These are phyloP conservation scores for Sapajus apella DNA, from an alignment of 2,113 vertebrate genomes.

Conservation along the genomic window DNA sequence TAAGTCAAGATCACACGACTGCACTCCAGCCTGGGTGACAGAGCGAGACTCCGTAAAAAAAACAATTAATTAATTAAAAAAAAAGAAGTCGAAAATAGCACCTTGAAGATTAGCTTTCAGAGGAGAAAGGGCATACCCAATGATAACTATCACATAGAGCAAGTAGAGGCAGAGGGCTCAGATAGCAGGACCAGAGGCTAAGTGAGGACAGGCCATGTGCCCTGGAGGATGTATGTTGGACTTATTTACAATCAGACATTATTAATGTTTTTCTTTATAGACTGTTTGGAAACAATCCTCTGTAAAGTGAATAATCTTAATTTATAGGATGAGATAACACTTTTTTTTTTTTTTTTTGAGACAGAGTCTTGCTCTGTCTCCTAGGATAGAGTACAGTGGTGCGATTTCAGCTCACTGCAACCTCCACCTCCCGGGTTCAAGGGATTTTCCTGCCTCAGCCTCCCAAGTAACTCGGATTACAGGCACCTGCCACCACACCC, in stretches of 20 bases:
- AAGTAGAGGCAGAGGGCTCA: neutral
- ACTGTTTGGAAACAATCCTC: neutral
- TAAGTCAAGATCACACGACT: too few species aligned
- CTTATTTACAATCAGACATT: neutral
- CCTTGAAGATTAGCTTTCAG: neutral
- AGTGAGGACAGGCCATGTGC: neutral
- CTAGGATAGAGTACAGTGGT: too few species aligned
- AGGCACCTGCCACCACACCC: too few species aligned
- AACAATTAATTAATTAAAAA: too few species aligned
- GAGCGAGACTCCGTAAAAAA: too few species aligned
- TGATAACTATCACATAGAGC: neutral
- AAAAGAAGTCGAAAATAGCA: neutral
- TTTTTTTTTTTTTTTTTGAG: neutral
- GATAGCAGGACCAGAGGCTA: neutral
- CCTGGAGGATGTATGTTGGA: neutral
- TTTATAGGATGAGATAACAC: neutral
- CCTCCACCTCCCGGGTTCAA: too few species aligned
- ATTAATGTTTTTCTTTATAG: neutral
- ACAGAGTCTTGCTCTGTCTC: too few species aligned
- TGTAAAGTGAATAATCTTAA: neutral
- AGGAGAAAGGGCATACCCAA: neutral
- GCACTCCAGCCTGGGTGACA: too few species aligned
- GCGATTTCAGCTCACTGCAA: too few species aligned
- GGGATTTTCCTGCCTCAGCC: too few species aligned
- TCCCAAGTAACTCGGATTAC: too few species aligned